Evolutionary conservation across 2,113 vertebrate species (phyloP).

Genomic region (Dendrocopos noguchii): DNA sequence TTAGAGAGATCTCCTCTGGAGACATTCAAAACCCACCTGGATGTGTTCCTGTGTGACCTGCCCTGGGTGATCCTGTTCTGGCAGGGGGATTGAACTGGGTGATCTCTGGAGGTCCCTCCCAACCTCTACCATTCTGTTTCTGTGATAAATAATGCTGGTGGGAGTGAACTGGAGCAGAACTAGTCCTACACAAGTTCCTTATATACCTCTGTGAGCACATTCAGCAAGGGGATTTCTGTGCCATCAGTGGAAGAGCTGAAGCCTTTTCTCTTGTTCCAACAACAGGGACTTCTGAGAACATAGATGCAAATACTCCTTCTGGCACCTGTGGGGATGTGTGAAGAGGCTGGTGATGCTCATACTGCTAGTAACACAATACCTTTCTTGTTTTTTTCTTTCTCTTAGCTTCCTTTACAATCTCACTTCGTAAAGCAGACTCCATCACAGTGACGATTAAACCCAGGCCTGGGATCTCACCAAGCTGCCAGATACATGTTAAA

Average conservation of each 20-base stretch:
- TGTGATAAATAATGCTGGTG: not conserved
- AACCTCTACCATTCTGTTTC: too few relatives aligned
- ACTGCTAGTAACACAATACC: not conserved
- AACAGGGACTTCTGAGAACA: not conserved
- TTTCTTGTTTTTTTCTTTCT: not conserved
- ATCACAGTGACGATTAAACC: conserved; percentile 64
- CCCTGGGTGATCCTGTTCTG: too few relatives aligned
- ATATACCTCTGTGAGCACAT: not conserved
- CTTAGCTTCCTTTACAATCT: conserved; percentile 69
- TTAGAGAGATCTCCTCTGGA: too few relatives aligned
- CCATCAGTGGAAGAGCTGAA: not conserved
- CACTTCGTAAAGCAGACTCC: conserved; percentile 45
- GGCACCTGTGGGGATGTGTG: not conserved
- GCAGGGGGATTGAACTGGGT: too few relatives aligned
- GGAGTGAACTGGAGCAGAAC: not conserved
- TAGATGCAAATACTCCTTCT: not conserved
- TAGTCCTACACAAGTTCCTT: not conserved
- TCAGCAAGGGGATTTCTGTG: not conserved
- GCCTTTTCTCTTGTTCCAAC: not conserved
- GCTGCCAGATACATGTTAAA: conserved; percentile 63
- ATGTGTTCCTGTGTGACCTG: too few relatives aligned
- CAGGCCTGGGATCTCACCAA: not conserved
- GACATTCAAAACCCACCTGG: too few relatives aligned
- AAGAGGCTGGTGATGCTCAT: not conserved
- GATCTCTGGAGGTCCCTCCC: too few relatives aligned